Conservation (phyloP, 2,888 invertebrate genomes). For the Temnothorax rugatulus region DNA sequence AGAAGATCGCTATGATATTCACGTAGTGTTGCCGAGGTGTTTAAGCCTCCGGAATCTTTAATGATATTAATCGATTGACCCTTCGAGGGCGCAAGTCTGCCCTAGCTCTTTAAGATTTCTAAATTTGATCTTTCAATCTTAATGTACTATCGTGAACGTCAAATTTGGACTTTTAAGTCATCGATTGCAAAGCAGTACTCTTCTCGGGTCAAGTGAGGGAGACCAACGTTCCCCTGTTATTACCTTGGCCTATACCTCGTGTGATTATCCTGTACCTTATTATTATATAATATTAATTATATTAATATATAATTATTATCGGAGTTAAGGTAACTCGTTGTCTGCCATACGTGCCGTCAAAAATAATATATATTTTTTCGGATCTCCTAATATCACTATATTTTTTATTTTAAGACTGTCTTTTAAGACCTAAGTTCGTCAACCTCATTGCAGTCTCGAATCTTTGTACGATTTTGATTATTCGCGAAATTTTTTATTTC, state of each 20-base stretch:
- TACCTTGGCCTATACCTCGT: constrained; percentile 72
- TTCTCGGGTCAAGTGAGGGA: constrained; percentile 73
- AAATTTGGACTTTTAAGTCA: constrained; percentile 25
- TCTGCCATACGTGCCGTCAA: constrained; percentile 40
- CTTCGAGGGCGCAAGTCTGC: neutral
- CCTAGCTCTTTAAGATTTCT: constrained; percentile 32
- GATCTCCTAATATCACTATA: neutral
- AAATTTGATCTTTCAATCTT: constrained; percentile 53
- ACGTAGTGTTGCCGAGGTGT: constrained; percentile 7
- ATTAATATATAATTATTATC: constrained; percentile 40
- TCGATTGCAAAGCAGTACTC: constrained; percentile 27
- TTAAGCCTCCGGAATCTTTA: constrained; percentile 5
- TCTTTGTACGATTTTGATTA: neutral
- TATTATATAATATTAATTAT: constrained; percentile 70
- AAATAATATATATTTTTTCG: neutral
- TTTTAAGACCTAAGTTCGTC: neutral
- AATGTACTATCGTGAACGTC: constrained; percentile 39
- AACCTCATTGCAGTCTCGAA: neutral
- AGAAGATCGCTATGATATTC: neutral
- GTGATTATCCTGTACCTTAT: constrained; percentile 84
- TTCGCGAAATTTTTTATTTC: neutral
- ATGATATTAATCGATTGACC: constrained; percentile 34
- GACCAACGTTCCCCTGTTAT: constrained; percentile 60
- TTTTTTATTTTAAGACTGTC: neutral
- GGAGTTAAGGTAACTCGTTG: constrained; percentile 22